Conservation (phyloP, 2,797 vertebrate species). For the Pampus argenteus region DNA sequence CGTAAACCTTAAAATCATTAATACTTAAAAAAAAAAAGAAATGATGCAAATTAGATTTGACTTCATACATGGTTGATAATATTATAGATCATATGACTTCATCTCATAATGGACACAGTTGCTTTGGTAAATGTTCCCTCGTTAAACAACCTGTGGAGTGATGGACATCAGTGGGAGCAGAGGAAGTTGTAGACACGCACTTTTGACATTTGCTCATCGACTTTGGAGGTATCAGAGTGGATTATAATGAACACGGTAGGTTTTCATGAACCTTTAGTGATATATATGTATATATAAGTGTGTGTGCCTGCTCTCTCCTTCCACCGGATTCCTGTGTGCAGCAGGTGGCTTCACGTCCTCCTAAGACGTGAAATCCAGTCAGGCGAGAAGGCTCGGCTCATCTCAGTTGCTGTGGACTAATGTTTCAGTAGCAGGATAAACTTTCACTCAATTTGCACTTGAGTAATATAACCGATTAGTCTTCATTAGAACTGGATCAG, state of each 20-base stretch:
- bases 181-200: neutral
- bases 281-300: too few species aligned
- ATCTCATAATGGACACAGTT: neutral
- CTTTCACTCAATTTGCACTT: slow-evolving; percentile 24
- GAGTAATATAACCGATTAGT: slow-evolving; percentile 24
- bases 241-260: too few species aligned
- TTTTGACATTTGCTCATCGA: neutral
- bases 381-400: slow-evolving; percentile 16
- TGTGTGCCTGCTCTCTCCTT: neutral
- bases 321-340: slow-evolving; percentile 8
- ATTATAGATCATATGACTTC: too few species aligned
- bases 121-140: too few species aligned
- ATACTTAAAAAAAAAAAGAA: neutral
- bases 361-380: slow-evolving; percentile 61
- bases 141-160: neutral
- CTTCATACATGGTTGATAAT: neutral
- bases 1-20: too few species aligned
- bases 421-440: slow-evolving; percentile 42
- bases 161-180: neutral
- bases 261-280: neutral
- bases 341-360: slow-evolving; percentile 37
- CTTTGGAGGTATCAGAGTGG: neutral
- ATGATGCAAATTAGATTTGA: neutral
- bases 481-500: slow-evolving; percentile 1
- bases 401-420: slow-evolving; percentile 29